Evolutionary conservation across 2,113 vertebrate genomes (phyloP).

Genomic region (crab-eating macaque (Macaca fascicularis)): T2T-MFA8v1.1 NC_088395.1:146849501-146850000

Average conservation of each 20-base stretch:
- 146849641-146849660: background rate
- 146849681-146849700: background rate
- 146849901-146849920: background rate
- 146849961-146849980: background rate
- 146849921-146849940: background rate
- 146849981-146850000: background rate
- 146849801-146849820: background rate
- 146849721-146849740: background rate
- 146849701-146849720: background rate
- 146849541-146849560: background rate
- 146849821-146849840: no score
- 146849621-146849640: background rate
- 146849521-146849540: background rate
- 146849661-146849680: background rate
- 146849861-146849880: background rate
- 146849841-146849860: background rate
- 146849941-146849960: slow-evolving; percentile 15
- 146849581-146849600: background rate
- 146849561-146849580: background rate
- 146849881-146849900: background rate
- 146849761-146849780: background rate
- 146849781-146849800: background rate
- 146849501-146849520: slow-evolving; percentile 5
- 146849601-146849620: background rate
- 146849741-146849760: background rate